phyloP scores from a whole-genome alignment of 1,140 invertebrate species.

The Achatina immaculata region DNA sequence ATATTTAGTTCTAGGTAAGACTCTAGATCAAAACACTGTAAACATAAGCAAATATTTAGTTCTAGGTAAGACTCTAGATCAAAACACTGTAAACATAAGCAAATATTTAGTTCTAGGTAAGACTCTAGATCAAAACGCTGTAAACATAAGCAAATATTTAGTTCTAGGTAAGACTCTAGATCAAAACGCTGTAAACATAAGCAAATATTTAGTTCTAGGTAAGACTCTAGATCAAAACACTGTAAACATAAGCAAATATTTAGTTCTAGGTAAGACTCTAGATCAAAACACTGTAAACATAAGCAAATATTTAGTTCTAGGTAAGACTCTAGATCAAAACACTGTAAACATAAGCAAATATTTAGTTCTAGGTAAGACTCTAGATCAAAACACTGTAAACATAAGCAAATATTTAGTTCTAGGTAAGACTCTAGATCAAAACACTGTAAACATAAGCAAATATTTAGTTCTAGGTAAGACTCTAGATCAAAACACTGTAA shows the following conservation, averaged over 20 bases:
- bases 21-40: slow-evolving; percentile 91
- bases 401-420: slow-evolving; percentile 79
- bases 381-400: slow-evolving; percentile 86
- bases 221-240: slow-evolving; percentile 96
- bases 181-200: slow-evolving; percentile 82
- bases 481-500: slow-evolving; percentile 90
- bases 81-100: slow-evolving; percentile 79
- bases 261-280: slow-evolving; percentile 94
- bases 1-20: slow-evolving; percentile 93
- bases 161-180: slow-evolving; percentile 92
- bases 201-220: slow-evolving; percentile 85
- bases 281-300: slow-evolving; percentile 83
- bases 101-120: slow-evolving; percentile 87
- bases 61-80: slow-evolving; percentile 96
- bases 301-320: slow-evolving; percentile 82
- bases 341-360: slow-evolving; percentile 69
- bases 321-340: slow-evolving; percentile 96
- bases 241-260: slow-evolving; percentile 69
- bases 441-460: slow-evolving; percentile 73
- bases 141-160: slow-evolving; percentile 73
- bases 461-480: slow-evolving; percentile 92
- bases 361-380: slow-evolving; percentile 95
- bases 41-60: slow-evolving; percentile 76
- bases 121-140: slow-evolving; percentile 94
- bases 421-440: slow-evolving; percentile 97